These are phyloP conservation scores for Steatornis caripensis DNA, from an alignment of 2,113 vertebrate species.

Conservation along the genomic window DNA sequence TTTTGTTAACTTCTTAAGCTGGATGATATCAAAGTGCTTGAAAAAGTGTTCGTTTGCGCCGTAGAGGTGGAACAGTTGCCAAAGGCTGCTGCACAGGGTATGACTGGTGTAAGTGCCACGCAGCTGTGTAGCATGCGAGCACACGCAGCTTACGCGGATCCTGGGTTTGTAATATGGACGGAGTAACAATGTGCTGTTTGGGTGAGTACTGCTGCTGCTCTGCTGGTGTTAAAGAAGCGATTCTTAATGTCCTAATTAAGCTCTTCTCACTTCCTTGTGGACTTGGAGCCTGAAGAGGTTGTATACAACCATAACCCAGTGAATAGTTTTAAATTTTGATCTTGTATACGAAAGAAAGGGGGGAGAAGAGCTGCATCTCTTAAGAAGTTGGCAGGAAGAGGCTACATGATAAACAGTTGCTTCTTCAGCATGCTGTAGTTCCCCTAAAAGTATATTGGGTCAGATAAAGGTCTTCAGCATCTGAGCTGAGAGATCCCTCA, in stretches of 20 bases:
- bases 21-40: background rate
- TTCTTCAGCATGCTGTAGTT: conserved; percentile 16
- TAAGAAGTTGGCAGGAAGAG: background rate
- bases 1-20: background rate
- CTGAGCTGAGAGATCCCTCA: conserved; percentile 55
- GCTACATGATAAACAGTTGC: background rate
- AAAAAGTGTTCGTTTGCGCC: background rate
- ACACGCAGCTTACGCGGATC: background rate
- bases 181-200: background rate
- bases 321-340: background rate
- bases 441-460: conserved; percentile 1
- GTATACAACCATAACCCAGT: background rate
- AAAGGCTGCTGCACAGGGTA: background rate
- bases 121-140: background rate
- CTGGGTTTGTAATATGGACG: background rate
- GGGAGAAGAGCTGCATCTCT: background rate
- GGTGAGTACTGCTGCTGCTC: background rate
- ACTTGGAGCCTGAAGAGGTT: background rate
- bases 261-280: background rate
- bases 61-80: background rate
- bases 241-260: background rate
- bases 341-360: background rate
- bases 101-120: background rate
- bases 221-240: background rate
- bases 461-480: conserved; percentile 44